phyloP scores from a whole-genome alignment of 2,888 invertebrate species.

The Nysson spinosus region DNA sequence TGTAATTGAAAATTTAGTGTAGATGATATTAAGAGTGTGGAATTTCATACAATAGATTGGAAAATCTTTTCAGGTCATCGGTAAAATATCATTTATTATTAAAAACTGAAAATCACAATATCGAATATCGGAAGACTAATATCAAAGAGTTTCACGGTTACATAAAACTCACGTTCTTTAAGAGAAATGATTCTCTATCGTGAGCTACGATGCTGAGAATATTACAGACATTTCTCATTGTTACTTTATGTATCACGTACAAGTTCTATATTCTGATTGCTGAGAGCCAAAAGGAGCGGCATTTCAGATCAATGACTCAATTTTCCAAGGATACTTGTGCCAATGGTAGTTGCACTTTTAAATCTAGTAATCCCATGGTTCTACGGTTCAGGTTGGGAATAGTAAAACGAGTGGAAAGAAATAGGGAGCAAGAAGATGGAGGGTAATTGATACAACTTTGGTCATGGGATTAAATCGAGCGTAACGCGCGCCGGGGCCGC shows the following conservation, averaged over 20 bases:
- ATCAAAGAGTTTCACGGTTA: neutral
- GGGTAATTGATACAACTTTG: conserved; percentile 63
- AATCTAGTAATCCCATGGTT: conserved; percentile 35
- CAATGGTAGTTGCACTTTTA: conserved; percentile 34
- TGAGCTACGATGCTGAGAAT: conserved; percentile 7
- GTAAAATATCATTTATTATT: too few relatives aligned
- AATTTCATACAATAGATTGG: too few relatives aligned
- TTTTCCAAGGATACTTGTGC: conserved; percentile 3
- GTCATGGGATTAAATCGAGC: conserved; percentile 65
- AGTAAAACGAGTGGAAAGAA: conserved; percentile 16
- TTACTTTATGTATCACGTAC: conserved; percentile 11
- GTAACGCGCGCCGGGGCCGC: conserved; percentile 33
- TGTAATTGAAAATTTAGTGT: too few relatives aligned
- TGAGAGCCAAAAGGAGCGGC: neutral
- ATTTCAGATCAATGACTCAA: conserved; percentile 29
- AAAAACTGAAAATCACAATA: too few relatives aligned
- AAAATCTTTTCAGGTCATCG: too few relatives aligned
- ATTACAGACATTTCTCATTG: conserved; percentile 14
- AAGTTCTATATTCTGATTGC: conserved; percentile 1
- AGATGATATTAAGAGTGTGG: too few relatives aligned
- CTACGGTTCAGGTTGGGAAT: neutral
- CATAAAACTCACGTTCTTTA: neutral
- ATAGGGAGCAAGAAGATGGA: conserved; percentile 27
- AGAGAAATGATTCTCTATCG: conserved; percentile 2
- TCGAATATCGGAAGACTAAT: too few relatives aligned